These are phyloP conservation scores for Cephus rjabovi DNA, from an alignment of 2,888 invertebrate species.

Conservation along the genomic window DNA sequence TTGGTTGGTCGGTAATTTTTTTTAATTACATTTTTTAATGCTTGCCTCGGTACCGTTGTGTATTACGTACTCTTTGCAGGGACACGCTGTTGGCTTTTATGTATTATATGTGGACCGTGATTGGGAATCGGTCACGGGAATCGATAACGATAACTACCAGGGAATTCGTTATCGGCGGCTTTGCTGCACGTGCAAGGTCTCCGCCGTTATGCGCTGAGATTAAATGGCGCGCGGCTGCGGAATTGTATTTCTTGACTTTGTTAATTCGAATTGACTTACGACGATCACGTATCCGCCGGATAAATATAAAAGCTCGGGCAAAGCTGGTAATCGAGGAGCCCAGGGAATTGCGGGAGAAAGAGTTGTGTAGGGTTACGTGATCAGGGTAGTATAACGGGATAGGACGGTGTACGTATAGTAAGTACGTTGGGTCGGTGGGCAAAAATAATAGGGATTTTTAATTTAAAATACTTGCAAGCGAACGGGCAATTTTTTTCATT, in stretches of 20 bases:
- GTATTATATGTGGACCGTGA: not conserved
- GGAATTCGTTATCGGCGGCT: not conserved
- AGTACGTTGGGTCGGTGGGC: no score
- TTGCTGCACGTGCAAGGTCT: not conserved
- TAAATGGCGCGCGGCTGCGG: not conserved
- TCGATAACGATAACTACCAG: not conserved
- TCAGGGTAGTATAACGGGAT: not conserved
- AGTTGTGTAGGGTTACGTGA: not conserved
- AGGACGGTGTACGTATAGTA: not conserved
- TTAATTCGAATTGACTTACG: not conserved
- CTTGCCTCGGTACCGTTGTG: not conserved
- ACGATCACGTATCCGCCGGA: not conserved
- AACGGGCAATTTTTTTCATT: no score
- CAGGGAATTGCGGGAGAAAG: not conserved
- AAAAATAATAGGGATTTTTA: no score
- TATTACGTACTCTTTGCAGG: not conserved
- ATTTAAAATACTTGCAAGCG: no score
- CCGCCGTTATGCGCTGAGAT: not conserved
- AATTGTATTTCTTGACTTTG: not conserved
- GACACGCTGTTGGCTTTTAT: not conserved
- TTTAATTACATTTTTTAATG: not conserved
- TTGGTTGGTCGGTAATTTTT: not conserved
- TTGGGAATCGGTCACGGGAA: not conserved
- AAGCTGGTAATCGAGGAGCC: not conserved
- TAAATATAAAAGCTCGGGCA: not conserved